A percentile compares a stretch with the other conserved stretches of the same genome.
Evolutionary conservation across 2,113 vertebrate species (phyloP).

Genomic region (Cepphus grylle): DNA sequence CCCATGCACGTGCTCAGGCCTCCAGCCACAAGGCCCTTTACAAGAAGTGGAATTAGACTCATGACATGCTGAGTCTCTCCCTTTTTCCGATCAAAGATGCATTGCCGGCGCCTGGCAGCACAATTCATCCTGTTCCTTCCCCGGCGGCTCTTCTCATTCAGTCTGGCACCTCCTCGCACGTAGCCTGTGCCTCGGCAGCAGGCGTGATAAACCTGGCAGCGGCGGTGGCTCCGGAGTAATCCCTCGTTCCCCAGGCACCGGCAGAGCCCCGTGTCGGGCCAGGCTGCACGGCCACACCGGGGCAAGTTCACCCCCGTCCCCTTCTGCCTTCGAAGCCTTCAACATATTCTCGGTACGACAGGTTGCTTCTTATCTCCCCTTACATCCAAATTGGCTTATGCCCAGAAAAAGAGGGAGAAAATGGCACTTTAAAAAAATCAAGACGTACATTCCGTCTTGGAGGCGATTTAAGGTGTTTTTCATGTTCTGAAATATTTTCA

Average conservation of each 20-base stretch:
- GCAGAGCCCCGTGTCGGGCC: rapidly evolving
- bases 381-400: background rate
- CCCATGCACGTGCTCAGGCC: background rate
- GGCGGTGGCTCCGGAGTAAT: background rate
- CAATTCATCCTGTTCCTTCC: background rate
- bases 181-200: background rate
- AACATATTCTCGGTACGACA: rapidly evolving
- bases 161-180: background rate
- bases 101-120: background rate
- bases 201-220: background rate
- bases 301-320: background rate
- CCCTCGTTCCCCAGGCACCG: rapidly evolving
- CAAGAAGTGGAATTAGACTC: background rate
- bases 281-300: rapidly evolving
- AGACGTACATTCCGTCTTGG: conserved; percentile 11
- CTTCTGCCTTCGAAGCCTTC: background rate
- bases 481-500: conserved; percentile 29
- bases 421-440: background rate
- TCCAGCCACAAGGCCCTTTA: background rate
- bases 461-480: background rate
- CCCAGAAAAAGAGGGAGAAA: background rate
- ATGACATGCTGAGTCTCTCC: background rate
- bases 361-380: background rate
- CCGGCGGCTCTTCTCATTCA: background rate
- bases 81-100: background rate